A percentile compares a stretch with the other conserved stretches of the same genome.
phyloP scores from a whole-genome alignment of 2,888 invertebrate species.

The Tuta absoluta region DNA sequence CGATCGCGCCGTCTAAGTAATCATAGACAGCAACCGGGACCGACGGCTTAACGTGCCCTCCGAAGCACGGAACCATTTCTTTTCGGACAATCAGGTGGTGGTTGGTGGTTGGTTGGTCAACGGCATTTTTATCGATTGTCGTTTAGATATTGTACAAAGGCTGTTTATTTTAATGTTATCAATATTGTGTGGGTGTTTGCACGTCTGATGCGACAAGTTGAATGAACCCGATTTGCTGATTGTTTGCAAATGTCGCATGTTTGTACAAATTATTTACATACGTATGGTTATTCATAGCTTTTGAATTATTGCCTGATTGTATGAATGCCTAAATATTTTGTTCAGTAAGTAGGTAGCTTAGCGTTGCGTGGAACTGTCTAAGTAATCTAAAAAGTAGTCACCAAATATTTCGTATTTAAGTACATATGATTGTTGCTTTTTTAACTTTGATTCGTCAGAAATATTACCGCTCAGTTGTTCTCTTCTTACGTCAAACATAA shows the following conservation, averaged over 20 bases:
- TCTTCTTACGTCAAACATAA: neutral
- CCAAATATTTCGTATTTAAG: neutral
- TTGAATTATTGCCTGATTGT: conserved; percentile 4
- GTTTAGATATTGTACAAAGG: neutral
- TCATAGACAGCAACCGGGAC: too few species aligned
- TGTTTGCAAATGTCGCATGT: conserved; percentile 6
- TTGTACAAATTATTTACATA: conserved; percentile 7
- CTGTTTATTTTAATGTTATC: neutral
- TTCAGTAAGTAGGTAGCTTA: neutral
- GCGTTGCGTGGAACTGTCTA: neutral
- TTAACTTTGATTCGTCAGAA: too few species aligned
- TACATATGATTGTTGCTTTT: too few species aligned
- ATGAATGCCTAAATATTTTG: neutral
- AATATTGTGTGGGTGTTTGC: neutral
- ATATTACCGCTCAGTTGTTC: neutral
- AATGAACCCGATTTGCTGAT: conserved; percentile 1
- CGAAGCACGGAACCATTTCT: too few species aligned
- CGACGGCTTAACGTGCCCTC: too few species aligned
- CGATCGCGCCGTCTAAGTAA: too few species aligned
- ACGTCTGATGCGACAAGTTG: conserved; percentile 1
- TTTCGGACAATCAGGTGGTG: too few species aligned
- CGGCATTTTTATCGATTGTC: neutral
- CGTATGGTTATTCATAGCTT: neutral
- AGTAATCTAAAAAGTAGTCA: neutral
- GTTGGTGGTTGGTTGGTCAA: too few species aligned